phyloP scores from a whole-genome alignment of 2,888 invertebrate genomes.

The Cephonodes hylas region DNA sequence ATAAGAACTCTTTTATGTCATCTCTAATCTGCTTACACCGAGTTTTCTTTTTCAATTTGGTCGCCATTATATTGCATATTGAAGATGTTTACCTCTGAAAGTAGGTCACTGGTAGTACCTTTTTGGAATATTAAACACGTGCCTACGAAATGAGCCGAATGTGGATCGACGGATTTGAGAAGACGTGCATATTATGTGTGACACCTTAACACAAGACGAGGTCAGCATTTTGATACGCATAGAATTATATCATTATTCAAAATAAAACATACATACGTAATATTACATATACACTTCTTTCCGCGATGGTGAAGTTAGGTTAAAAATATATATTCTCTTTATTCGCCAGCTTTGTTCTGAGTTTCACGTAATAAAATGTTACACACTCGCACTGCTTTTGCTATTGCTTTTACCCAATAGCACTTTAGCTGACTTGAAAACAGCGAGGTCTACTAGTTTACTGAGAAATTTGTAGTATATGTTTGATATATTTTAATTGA shows the following conservation, averaged over 20 bases:
- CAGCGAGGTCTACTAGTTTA: too few species aligned
- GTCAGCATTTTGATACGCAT: neutral
- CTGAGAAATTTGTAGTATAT: too few species aligned
- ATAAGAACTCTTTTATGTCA: too few species aligned
- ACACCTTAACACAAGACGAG: neutral
- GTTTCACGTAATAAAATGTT: too few species aligned
- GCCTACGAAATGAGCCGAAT: neutral
- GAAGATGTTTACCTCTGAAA: neutral
- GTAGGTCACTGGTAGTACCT: neutral
- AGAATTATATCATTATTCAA: neutral
- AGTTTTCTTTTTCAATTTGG: neutral
- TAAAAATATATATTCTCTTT: too few species aligned
- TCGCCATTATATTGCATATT: neutral
- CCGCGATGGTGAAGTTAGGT: neutral
- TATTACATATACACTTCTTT: neutral
- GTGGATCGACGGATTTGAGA: neutral
- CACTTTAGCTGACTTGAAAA: too few species aligned
- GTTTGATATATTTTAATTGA: too few species aligned
- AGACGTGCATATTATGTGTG: neutral
- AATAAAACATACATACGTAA: neutral
- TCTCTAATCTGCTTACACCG: too few species aligned
- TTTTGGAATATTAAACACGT: slow-evolving; percentile 7
- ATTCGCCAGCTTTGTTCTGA: too few species aligned
- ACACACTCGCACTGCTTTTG: too few species aligned
- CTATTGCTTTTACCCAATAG: too few species aligned